These are phyloP conservation scores for Odontamblyopus lacepedii DNA, from an alignment of 2,797 vertebrate genomes.

Conservation along the genomic window DNA sequence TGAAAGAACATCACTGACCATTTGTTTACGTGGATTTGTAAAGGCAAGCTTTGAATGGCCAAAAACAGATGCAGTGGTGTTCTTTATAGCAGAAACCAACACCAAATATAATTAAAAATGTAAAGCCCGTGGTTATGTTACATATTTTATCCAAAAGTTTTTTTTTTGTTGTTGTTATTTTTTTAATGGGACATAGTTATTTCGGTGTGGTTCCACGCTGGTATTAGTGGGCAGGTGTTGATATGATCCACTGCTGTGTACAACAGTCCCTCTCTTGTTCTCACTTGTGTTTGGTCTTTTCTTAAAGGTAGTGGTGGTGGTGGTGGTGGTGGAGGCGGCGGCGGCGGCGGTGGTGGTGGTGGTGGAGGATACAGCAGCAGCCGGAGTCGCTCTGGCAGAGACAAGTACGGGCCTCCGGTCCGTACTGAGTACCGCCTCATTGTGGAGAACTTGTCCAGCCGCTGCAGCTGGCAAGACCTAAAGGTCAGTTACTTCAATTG, in stretches of 20 bases:
- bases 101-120: constrained; percentile 52
- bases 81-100: constrained; percentile 64
- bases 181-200: constrained; percentile 46
- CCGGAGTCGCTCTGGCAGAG: constrained; percentile 89
- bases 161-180: constrained; percentile 38
- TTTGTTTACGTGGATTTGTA: constrained; percentile 64
- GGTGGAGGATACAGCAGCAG: constrained; percentile 84
- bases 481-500: constrained; percentile 79
- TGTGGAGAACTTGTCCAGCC: constrained; percentile 95
- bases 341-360: not conserved
- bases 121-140: constrained; percentile 48
- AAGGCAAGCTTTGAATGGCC: constrained; percentile 56
- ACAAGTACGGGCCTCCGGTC: constrained; percentile 94
- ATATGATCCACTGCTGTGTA: constrained; percentile 47
- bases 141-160: constrained; percentile 49
- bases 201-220: constrained; percentile 40
- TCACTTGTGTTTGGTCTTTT: constrained; percentile 65
- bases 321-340: not conserved
- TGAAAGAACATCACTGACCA: constrained; percentile 74
- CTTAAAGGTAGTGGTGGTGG: constrained; percentile 68
- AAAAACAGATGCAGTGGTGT: constrained; percentile 72
- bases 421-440: constrained; percentile 96
- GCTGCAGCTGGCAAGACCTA: constrained; percentile 98
- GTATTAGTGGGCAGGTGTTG: constrained; percentile 45
- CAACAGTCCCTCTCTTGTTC: constrained; percentile 48